A percentile compares a stretch with the other conserved stretches of the same genome.
These are phyloP conservation scores for Bucorvus abyssinicus DNA, from an alignment of 2,797 vertebrate species.

Conservation along the genomic window DNA sequence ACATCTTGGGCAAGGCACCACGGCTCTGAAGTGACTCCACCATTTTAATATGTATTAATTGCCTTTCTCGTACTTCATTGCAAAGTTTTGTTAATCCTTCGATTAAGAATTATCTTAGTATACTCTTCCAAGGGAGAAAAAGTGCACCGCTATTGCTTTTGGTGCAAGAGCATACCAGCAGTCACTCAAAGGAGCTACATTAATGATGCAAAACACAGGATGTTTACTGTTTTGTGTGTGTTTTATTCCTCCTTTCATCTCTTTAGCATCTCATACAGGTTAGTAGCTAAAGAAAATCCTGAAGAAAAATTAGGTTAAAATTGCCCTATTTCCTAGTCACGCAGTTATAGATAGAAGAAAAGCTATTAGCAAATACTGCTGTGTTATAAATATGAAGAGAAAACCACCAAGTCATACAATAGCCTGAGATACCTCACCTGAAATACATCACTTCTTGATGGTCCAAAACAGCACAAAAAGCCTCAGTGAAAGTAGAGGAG, in stretches of 20 bases:
- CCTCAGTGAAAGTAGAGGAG: background rate
- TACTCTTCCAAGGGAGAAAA: background rate
- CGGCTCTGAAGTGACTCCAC: background rate
- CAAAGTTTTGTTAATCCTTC: background rate
- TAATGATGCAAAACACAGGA: background rate
- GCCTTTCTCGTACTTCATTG: background rate
- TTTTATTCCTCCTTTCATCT: background rate
- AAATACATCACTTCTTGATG: background rate
- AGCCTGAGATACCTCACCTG: background rate
- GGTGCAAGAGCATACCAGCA: background rate
- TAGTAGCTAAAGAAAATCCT: background rate
- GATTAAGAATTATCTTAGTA: background rate
- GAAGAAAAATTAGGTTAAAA: background rate
- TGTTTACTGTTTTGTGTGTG: background rate
- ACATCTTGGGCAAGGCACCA: background rate
- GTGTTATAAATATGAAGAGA: background rate
- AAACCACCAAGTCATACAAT: background rate
- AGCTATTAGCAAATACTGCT: background rate
- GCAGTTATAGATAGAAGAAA: background rate
- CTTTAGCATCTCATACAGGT: background rate
- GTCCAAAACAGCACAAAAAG: background rate
- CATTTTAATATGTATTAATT: slow-evolving; percentile 1
- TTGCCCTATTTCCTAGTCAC: background rate
- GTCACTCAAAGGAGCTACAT: background rate
- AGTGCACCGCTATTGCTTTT: background rate